phyloP scores from a whole-genome alignment of 2,888 invertebrate species.

The Trilocha varians region DNA sequence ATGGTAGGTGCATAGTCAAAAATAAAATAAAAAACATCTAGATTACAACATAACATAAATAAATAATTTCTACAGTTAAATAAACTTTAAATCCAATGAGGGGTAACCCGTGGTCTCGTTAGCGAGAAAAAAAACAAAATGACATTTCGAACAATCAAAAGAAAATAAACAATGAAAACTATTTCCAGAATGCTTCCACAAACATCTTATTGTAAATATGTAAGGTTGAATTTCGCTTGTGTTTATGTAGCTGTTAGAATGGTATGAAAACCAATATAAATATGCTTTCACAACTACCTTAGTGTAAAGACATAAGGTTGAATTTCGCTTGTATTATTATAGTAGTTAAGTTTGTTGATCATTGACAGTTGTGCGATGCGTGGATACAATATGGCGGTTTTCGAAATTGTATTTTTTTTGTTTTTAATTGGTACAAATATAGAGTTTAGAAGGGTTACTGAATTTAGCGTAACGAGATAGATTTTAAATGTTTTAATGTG shows the following conservation, averaged over 20 bases:
- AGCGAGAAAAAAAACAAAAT: constrained; percentile 61
- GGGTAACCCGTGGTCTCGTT: constrained; percentile 61
- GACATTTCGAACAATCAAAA: constrained; percentile 43
- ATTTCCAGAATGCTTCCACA: constrained; percentile 12
- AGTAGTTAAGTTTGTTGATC: constrained; percentile 19
- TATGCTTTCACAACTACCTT: constrained; percentile 9
- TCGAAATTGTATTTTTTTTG: constrained; percentile 53
- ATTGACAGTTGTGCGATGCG: constrained; percentile 69
- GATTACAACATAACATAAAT: not conserved
- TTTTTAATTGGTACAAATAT: constrained; percentile 61
- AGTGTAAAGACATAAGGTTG: constrained; percentile 13
- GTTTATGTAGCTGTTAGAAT: not conserved
- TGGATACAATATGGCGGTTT: constrained; percentile 56
- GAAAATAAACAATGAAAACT: constrained; percentile 61
- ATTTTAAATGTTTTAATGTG: constrained; percentile 1
- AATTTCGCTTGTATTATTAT: constrained; percentile 11
- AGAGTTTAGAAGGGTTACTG: constrained; percentile 24
- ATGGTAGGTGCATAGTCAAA: too few relatives aligned
- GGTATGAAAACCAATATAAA: constrained; percentile 1
- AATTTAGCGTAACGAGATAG: constrained; percentile 8
- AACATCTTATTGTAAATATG: constrained; percentile 5
- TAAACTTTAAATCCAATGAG: constrained; percentile 2
- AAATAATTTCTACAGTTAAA: not conserved
- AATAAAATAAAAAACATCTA: too few relatives aligned
- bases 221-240: constrained; percentile 20